Evolutionary conservation across 2,888 invertebrate genomes (phyloP), one percentile per base, ranked within the genome.

Genomic region (Drosophila vallismaia): DNA sequence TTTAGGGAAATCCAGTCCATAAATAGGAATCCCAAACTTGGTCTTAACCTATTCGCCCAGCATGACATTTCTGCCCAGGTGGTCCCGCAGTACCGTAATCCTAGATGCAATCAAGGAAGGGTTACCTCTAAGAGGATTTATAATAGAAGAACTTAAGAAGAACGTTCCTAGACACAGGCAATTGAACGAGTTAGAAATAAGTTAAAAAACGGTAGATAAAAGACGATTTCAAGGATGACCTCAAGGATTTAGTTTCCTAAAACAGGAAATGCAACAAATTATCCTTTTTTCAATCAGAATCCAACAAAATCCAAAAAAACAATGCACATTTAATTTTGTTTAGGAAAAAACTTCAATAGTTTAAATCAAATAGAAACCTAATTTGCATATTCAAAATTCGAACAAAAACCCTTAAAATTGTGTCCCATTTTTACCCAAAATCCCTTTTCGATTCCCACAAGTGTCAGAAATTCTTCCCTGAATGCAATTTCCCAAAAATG

Each of bases 361-460:
- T 6, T 5, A 12, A 10, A 8, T 12, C n/a, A 19, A 7, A 8
- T 5, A 12, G 7, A 7, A 36, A 44, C 49, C 52, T 66, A 44
- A 44, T 66, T 66, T 66, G 24, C 44, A 67, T 66, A 51, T 36
- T 36, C n/a, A 12, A 52, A 46, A 42, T 24, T 6, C 7, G 0
- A 5, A 62, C 14, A 57, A 69, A 46, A 59, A 36, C 51, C 59
- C 51, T 48, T 12, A 42, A 68, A 51, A 71, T 6, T 0, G 7
- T 4, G 0, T 0, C 31, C 4, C 14, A 9, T 58, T 46, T 58
- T n/a, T 3, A 33, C 44, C 45, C 58, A 70, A 70, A 50, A 58
- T 24, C 44, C n/a, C n/a, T 7, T 33, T 50, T 48, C 46, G 49
- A 49, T 77, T 77, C 79, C 54, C 79, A 81, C 79, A 64, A 70